Conservation (phyloP, 1,140 invertebrate species). For the Drosophila watanabei region DNA sequence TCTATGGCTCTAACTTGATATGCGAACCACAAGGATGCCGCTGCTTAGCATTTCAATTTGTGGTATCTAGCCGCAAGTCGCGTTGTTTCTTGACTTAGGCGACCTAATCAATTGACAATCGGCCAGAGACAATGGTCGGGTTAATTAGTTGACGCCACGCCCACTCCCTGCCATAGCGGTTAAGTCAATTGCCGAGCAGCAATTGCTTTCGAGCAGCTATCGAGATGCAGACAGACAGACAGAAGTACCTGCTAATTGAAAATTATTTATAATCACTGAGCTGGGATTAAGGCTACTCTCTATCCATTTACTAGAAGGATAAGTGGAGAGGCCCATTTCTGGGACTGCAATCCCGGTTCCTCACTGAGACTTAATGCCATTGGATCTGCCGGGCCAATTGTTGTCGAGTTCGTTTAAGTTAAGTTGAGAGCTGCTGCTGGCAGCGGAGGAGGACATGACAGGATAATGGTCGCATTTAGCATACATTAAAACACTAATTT, state of each 20-base stretch:
- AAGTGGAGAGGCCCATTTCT: slow-evolving; percentile 22
- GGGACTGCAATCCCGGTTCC: slow-evolving; percentile 22
- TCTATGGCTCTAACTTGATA: not conserved
- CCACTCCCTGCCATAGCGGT: not conserved
- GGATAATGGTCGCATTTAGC: slow-evolving; percentile 79
- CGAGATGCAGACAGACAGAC: slow-evolving; percentile 15
- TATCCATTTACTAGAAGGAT: not conserved
- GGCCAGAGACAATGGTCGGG: slow-evolving; percentile 19
- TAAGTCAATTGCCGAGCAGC: slow-evolving; percentile 52
- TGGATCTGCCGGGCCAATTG: slow-evolving; percentile 53
- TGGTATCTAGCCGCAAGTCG: slow-evolving; percentile 25
- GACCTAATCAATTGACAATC: slow-evolving; percentile 48
- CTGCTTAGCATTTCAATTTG: slow-evolving; percentile 4
- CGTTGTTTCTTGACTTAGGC: slow-evolving; percentile 35
- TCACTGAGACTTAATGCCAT: slow-evolving; percentile 38
- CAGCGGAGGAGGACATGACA: slow-evolving; percentile 63
- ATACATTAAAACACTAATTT: slow-evolving; percentile 85
- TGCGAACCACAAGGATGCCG: not conserved
- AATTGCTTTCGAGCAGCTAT: slow-evolving; percentile 39
- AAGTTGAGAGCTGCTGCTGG: slow-evolving; percentile 44
- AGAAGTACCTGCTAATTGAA: slow-evolving; percentile 75
- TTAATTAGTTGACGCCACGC: slow-evolving; percentile 40
- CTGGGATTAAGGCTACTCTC: slow-evolving; percentile 38
- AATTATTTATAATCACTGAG: slow-evolving; percentile 64
- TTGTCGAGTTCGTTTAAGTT: slow-evolving; percentile 43